Evolutionary conservation across 2,113 vertebrate genomes (phyloP).

Genomic region (Pelobates fuscus): DNA sequence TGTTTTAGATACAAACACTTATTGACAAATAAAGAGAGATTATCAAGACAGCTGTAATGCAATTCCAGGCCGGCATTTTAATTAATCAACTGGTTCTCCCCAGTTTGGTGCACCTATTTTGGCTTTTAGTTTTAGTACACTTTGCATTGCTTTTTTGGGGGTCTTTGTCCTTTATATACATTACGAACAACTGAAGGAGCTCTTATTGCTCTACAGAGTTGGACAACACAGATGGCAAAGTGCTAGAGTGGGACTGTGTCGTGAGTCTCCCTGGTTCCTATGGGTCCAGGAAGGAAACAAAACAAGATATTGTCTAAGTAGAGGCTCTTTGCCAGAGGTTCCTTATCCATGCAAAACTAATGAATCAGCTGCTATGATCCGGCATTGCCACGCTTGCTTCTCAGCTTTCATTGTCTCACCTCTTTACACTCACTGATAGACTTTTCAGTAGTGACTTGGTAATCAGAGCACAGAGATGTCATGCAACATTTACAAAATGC

Average conservation of each 20-base stretch:
- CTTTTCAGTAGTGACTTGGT: conserved; percentile 43
- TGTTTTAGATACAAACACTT: no score
- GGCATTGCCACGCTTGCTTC: conserved; percentile 44
- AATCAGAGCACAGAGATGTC: conserved; percentile 54
- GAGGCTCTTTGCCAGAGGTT: conserved; percentile 52
- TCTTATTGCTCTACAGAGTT: neutral
- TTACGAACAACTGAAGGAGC: no score
- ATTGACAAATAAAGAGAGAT: no score
- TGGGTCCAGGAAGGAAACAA: conserved; percentile 39
- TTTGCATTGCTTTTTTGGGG: no score
- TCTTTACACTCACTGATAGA: neutral
- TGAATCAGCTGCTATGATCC: conserved; percentile 58
- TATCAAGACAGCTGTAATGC: no score
- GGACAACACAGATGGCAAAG: neutral
- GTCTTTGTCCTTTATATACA: no score
- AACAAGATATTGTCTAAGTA: conserved; percentile 39
- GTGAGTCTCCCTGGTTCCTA: neutral
- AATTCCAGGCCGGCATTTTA: no score
- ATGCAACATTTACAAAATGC: conserved; percentile 69
- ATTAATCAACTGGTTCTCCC: no score
- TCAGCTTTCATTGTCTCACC: conserved; percentile 60
- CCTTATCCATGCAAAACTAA: conserved; percentile 65
- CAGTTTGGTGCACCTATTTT: no score
- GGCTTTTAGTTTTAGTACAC: no score
- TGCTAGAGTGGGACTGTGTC: conserved; percentile 49